Conservation (phyloP, 2,888 invertebrate genomes). For the Pseudoips prasinana region DNA sequence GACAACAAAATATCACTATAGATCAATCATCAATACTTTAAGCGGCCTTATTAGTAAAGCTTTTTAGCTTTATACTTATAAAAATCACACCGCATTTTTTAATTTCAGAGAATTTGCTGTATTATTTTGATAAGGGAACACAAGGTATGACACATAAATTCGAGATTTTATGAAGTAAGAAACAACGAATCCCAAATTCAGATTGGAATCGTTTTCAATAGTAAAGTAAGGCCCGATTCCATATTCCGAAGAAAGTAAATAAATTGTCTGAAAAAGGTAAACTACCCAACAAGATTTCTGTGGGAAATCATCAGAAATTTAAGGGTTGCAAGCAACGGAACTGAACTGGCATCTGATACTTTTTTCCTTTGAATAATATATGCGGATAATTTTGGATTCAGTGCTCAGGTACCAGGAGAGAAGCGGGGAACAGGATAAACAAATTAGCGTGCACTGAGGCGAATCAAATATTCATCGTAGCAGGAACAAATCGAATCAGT, state of each 20-base stretch:
- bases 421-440: conserved; percentile 72
- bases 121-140: too few species aligned
- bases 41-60: too few species aligned
- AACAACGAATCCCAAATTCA: too few species aligned
- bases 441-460: conserved; percentile 80
- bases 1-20: too few species aligned
- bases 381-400: conserved; percentile 42
- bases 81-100: too few species aligned
- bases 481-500: conserved; percentile 81
- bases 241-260: conserved; percentile 1
- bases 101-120: too few species aligned
- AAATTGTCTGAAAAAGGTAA: not conserved
- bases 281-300: conserved; percentile 2
- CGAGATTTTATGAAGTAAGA: too few species aligned
- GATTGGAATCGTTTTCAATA: too few species aligned
- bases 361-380: conserved; percentile 36
- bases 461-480: conserved; percentile 80
- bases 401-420: conserved; percentile 52
- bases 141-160: too few species aligned
- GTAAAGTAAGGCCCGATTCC: too few species aligned
- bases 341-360: conserved; percentile 11
- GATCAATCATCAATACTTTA: too few species aligned
- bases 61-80: too few species aligned
- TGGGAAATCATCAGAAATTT: conserved; percentile 10
- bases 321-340: conserved; percentile 3